Evolutionary conservation across 2,797 vertebrate species (phyloP), one percentile per base, ranked within the genome.

Genomic region (Gallinago stenura): DNA sequence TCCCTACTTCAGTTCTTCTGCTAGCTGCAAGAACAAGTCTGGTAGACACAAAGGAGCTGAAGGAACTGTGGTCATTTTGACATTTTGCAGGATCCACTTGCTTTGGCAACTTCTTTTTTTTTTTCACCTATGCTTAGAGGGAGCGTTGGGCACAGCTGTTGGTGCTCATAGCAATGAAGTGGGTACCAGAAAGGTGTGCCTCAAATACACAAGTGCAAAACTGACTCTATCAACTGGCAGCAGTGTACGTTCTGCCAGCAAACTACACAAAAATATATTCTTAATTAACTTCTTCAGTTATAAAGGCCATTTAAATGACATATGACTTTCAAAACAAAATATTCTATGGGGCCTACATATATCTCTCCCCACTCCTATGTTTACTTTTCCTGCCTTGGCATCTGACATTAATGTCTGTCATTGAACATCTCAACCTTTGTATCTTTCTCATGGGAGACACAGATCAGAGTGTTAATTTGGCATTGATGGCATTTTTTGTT

Each of bases 331-430:
- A 95, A 95, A 90, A 94, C 89, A 85, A 77, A 35, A 53, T 84
- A 76, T 81, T 95, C 61, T 45, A 4, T 62, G 30, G 50, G 45
- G 43, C 39, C 78, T 39, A 37, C 39, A 39, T 87, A 89, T 82
- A 87, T 96, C 96, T 95, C 70, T 96, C 96, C 60, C 85, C 85
- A 84, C 80, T 82, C 70, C 77, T 31, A 0, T 96, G 75, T 78
- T 77, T 86, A 45, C 93, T 89, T 96, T 93, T 95, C 62, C 73
- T 85, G 60, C 62, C 87, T 93, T 56, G 51, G 41, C 87, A 77
- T 75, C 81, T 93, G 92, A 84, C 61, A 57, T 96, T 90, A 95
- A 90, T 92, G 93, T 90, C 91, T 95, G 93, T 94, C 93, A 85
- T 19, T 95, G 95, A 72, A 82, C 89, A 95, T 89, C 95, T 96